Base-by-base conservation (phyloP, 1,140 invertebrate genomes). In the Ostrea denselamellosa region DNA sequence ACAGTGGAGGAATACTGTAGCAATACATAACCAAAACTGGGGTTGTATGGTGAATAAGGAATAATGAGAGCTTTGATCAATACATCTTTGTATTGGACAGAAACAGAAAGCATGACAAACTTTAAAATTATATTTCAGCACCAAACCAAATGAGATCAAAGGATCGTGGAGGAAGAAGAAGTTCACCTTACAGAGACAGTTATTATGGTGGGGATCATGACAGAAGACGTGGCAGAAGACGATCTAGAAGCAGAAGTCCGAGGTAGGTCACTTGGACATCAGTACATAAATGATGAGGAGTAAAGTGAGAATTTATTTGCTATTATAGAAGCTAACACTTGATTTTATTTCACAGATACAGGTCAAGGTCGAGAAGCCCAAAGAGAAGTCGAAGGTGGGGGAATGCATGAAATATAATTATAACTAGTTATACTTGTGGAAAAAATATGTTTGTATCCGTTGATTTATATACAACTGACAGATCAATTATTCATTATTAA, bases 61-160 rank as follows among this genome's bases (percentile, higher is more conserved):
- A 44, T 44, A 44, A 44, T 44, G 34, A 44, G 34, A 44, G 34
- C 34, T 44, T 5, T 44, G 34, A 5, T 44, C 34, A 44, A 44
- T 5, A 44, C 34, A 44, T 44, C 2, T 44, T 44, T 44, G 34
- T 44, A 44, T 44, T 44, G 34, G 34, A 44, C 2, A 44, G 34
- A 44, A 44, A 44, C 34, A 44, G 34, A 44, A 44, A 44, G 8
- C 22, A 82, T 34, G 54, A 34, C 10, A 17, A 65, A 85, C 4
- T 81, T 34, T 44, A 22, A 65, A 56, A 44, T 87, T 71, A 87
- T 85, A 12, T 86, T 87, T 28, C 71, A 89, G 89, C 86, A 34
- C 89, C 89, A 83, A 85, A 85, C 53, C 92, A 93, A 85, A 93
- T 93, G 92, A 91, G 91, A 88, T n/a, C 54, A 51, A 92, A 92